These are phyloP conservation scores for Cephalopholis sonnerati DNA, from an alignment of 2,113 vertebrate genomes.

Conservation along the genomic window DNA sequence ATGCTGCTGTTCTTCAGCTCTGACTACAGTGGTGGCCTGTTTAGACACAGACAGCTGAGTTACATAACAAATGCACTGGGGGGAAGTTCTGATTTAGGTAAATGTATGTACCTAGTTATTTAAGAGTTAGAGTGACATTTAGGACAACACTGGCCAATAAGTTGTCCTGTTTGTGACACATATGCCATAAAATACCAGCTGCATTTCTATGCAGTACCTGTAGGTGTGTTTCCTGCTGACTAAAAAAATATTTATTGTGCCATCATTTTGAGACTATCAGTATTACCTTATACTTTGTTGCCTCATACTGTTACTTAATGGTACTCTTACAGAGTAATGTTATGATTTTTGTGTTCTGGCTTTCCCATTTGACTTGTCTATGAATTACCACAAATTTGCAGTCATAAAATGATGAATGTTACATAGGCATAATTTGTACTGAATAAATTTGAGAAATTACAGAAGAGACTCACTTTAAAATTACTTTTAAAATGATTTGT, in stretches of 20 bases:
- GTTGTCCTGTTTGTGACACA: neutral
- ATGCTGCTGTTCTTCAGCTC: neutral
- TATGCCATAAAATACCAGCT: neutral
- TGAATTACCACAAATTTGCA: neutral
- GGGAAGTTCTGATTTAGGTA: neutral
- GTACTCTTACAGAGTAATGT: neutral
- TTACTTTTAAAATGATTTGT: slow-evolving; percentile 77
- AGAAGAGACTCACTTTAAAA: slow-evolving; percentile 36
- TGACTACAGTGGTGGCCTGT: neutral
- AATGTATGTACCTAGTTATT: neutral
- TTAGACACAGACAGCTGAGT: neutral
- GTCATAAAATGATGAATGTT: neutral
- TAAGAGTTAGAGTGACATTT: neutral
- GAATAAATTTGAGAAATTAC: neutral
- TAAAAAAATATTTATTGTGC: too few species aligned
- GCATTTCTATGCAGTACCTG: neutral
- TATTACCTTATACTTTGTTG: neutral
- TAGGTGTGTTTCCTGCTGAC: too few species aligned
- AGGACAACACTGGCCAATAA: neutral
- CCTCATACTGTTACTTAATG: neutral
- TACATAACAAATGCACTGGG: neutral
- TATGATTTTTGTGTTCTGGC: neutral
- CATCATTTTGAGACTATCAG: too few species aligned
- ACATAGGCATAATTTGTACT: neutral
- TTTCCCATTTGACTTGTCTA: neutral